Conservation (phyloP, 2,888 invertebrate genomes). For the Aphodius granarius region DNA sequence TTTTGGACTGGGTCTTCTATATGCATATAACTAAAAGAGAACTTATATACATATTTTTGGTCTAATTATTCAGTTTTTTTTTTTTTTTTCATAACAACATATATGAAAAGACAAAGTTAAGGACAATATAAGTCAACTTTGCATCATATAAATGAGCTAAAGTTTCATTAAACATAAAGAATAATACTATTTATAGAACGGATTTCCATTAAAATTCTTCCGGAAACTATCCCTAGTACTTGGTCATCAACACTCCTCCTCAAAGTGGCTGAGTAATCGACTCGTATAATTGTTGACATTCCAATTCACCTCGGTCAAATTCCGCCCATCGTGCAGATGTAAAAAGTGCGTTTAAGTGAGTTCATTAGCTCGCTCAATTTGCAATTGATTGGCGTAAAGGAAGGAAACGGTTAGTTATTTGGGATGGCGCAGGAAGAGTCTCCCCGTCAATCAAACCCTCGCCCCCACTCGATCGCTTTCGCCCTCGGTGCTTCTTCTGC, state of each 20-base stretch:
- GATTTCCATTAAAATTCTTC: not conserved
- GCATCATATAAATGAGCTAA: too few relatives aligned
- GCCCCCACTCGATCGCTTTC: not conserved
- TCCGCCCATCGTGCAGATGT: not conserved
- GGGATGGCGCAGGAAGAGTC: conserved; percentile 3
- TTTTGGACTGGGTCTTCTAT: too few relatives aligned
- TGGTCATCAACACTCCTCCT: not conserved
- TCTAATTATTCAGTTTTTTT: too few relatives aligned
- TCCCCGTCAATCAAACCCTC: conserved; percentile 21
- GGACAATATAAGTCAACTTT: too few relatives aligned
- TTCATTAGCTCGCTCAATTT: conserved; percentile 35
- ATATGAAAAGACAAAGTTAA: too few relatives aligned
- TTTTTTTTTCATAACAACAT: too few relatives aligned
- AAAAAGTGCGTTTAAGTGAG: conserved; percentile 10
- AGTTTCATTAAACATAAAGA: too few relatives aligned
- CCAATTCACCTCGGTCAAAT: not conserved
- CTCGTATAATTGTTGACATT: not conserved
- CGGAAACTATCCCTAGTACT: not conserved
- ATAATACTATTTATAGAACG: too few relatives aligned
- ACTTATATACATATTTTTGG: too few relatives aligned
- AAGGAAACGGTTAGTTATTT: conserved; percentile 25
- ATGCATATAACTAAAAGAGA: too few relatives aligned
- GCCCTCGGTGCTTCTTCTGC: not conserved
- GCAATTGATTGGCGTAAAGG: conserved; percentile 32
- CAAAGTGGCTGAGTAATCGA: not conserved